Conservation (phyloP, 2,888 invertebrate species). For the Yponomeuta cagnagella region DNA sequence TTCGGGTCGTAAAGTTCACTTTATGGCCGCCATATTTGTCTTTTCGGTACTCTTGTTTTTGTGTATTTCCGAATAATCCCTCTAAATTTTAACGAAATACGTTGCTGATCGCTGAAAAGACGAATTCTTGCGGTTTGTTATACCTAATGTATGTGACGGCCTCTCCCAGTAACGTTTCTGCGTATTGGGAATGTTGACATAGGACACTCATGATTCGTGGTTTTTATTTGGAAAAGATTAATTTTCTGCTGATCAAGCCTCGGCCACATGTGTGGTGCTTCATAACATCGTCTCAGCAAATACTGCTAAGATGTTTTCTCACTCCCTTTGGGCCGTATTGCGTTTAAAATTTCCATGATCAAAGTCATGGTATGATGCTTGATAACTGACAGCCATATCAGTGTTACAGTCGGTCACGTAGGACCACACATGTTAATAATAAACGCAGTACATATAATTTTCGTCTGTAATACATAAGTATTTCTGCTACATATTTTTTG, state of each 20-base stretch:
- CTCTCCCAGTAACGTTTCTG: background rate
- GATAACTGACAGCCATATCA: conserved; percentile 39
- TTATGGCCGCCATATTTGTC: conserved; percentile 74
- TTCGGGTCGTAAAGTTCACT: conserved; percentile 57
- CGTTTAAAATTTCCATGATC: background rate
- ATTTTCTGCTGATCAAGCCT: conserved; percentile 1
- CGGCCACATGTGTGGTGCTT: background rate
- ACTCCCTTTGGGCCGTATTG: background rate
- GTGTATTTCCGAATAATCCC: conserved; percentile 27
- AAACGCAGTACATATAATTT: background rate
- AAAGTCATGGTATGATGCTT: background rate
- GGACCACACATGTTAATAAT: conserved; percentile 8
- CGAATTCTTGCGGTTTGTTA: background rate
- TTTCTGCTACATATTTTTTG: conserved; percentile 11
- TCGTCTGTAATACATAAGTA: background rate
- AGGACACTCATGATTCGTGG: background rate
- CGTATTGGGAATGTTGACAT: conserved; percentile 10
- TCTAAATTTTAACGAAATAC: background rate
- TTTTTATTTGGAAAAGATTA: background rate
- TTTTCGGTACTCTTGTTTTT: conserved; percentile 63
- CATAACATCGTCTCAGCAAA: background rate
- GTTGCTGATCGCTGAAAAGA: background rate
- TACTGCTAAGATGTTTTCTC: background rate
- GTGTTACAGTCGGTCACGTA: conserved; percentile 47
- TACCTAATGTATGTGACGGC: background rate